phyloP scores from a whole-genome alignment of 2,797 vertebrate species.

The Siniperca scherzeri region DNA sequence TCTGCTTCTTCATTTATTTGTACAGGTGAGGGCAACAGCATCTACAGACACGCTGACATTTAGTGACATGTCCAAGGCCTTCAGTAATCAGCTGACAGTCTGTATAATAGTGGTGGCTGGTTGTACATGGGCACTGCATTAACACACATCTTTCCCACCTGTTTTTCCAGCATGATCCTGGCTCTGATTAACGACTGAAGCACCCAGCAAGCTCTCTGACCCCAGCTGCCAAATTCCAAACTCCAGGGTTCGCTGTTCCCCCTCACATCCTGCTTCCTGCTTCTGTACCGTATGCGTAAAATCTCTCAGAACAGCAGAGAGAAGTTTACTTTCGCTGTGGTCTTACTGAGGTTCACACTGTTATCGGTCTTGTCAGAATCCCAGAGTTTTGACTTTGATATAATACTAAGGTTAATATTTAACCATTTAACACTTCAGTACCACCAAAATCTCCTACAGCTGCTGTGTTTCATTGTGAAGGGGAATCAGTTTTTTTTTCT shows the following conservation, averaged over 20 bases:
- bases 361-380: conserved; percentile 13
- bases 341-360: not conserved
- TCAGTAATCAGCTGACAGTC: not conserved
- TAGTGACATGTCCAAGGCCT: not conserved
- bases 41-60: not conserved
- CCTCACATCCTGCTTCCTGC: conserved; percentile 8
- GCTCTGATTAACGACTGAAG: conserved; percentile 97
- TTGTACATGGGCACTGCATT: not conserved
- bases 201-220: conserved; percentile 43
- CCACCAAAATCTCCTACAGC: conserved; percentile 1
- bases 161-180: conserved; percentile 94
- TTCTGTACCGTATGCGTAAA: conserved; percentile 33
- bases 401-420: conserved; percentile 38
- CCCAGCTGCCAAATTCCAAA: conserved; percentile 75
- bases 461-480: not conserved
- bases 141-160: not conserved
- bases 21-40: conserved; percentile 90
- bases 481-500: not conserved
- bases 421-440: conserved; percentile 15
- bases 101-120: not conserved
- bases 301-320: conserved; percentile 24
- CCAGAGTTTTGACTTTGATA: conserved; percentile 27
- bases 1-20: conserved; percentile 99
- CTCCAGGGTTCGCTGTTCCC: conserved; percentile 70
- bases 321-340: not conserved